Percentiles rank a stretch among this genome's conserved stretches.
Conservation (phyloP, 2,113 vertebrate species). For the Phalacrocorax brasilianus region DNA sequence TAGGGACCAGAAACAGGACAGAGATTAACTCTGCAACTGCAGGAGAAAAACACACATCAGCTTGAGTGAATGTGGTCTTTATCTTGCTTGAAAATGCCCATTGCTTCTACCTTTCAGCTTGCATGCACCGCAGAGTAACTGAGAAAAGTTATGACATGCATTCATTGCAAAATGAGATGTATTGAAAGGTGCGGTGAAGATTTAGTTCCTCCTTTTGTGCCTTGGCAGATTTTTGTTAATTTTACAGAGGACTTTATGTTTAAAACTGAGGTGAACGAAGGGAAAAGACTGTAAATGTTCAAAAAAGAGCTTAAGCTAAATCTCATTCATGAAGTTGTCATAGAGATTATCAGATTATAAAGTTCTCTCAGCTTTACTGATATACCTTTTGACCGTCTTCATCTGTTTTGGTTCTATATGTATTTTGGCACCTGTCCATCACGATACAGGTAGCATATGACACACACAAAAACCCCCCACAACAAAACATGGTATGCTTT, state of each 20-base stretch:
- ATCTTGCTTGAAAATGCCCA: background rate
- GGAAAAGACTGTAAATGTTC: background rate
- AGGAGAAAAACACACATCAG: background rate
- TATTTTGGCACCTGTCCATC: background rate
- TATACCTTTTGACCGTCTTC: background rate
- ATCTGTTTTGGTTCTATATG: background rate
- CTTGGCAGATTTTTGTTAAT: background rate
- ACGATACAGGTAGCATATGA: background rate
- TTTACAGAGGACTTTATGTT: background rate
- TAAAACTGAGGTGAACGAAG: background rate
- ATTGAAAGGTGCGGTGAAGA: background rate
- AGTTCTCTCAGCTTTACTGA: background rate
- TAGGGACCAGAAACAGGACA: background rate
- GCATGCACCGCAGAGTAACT: background rate
- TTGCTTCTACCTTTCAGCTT: background rate
- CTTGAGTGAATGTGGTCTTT: background rate
- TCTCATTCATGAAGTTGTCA: background rate
- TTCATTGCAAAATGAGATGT: background rate
- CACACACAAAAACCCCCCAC: background rate
- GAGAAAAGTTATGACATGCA: background rate
- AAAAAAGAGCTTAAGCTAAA: background rate
- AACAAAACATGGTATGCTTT: background rate
- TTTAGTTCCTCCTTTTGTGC: background rate
- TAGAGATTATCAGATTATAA: background rate
- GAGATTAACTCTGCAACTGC: background rate